Conservation (phyloP, 2,888 invertebrate species). For the Melitaea athalia region DNA sequence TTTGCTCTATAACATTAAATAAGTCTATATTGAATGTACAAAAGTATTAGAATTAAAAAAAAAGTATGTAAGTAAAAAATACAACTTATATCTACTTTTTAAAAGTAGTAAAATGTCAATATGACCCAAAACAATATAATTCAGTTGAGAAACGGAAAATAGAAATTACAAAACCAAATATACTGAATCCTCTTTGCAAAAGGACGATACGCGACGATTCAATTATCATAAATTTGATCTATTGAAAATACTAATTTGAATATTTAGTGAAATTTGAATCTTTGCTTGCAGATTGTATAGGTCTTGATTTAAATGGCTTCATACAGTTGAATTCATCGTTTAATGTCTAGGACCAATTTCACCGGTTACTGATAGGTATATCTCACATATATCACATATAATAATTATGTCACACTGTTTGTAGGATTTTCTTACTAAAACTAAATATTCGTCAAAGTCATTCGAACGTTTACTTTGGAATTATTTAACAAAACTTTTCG, state of each 20-base stretch:
- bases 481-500: too few relatives aligned
- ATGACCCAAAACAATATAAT: not conserved
- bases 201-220: constrained; percentile 1
- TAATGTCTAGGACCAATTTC: too few relatives aligned
- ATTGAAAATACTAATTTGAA: constrained; percentile 10
- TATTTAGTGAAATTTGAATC: not conserved
- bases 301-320: too few relatives aligned
- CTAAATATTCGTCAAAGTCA: not conserved
- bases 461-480: too few relatives aligned
- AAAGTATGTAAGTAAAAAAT: too few relatives aligned
- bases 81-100: too few relatives aligned
- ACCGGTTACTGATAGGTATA: not conserved
- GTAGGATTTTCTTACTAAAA: not conserved
- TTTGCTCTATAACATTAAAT: not conserved
- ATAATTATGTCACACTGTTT: too few relatives aligned
- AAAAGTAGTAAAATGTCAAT: not conserved
- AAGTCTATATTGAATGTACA: not conserved
- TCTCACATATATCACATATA: too few relatives aligned
- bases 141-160: too few relatives aligned
- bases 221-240: constrained; percentile 10
- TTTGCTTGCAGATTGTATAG: not conserved
- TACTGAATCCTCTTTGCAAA: not conserved
- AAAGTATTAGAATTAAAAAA: not conserved
- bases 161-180: constrained; percentile 7
- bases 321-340: too few relatives aligned